phyloP scores from a whole-genome alignment of 2,113 vertebrate genomes.

The Microcebus griseorufus region DNA sequence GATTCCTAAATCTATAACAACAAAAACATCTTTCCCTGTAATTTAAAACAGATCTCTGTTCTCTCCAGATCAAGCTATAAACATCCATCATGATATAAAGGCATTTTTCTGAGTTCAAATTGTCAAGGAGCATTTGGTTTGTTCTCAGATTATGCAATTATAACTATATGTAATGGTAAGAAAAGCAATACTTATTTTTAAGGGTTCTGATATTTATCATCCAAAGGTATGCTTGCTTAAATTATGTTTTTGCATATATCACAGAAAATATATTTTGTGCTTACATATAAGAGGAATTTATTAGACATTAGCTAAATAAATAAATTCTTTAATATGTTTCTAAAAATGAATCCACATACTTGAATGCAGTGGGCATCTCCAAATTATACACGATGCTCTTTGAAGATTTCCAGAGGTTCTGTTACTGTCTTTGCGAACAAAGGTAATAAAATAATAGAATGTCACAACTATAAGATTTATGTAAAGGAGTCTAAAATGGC shows the following conservation, averaged over 20 bases:
- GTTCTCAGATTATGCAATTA: not conserved
- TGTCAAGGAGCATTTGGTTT: not conserved
- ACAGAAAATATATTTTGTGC: not conserved
- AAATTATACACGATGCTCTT: not conserved
- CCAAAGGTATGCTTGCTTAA: not conserved
- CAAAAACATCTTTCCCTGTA: not conserved
- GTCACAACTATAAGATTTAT: not conserved
- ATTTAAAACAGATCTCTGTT: not conserved
- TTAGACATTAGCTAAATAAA: not conserved
- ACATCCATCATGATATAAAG: not conserved
- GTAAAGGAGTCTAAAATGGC: not conserved
- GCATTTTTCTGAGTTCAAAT: not conserved
- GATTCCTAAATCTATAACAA: not conserved
- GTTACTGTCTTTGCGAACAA: not conserved
- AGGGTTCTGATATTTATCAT: not conserved
- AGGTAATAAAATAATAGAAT: not conserved
- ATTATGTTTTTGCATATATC: not conserved
- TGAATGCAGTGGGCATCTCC: not conserved
- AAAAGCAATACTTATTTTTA: not conserved
- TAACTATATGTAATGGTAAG: not conserved
- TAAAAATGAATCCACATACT: not conserved
- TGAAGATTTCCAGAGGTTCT: not conserved
- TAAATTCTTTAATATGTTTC: not conserved
- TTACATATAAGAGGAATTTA: not conserved
- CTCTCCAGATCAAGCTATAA: not conserved